These are phyloP conservation scores for Mycteria americana DNA, from an alignment of 2,797 vertebrate species.

Conservation along the genomic window DNA sequence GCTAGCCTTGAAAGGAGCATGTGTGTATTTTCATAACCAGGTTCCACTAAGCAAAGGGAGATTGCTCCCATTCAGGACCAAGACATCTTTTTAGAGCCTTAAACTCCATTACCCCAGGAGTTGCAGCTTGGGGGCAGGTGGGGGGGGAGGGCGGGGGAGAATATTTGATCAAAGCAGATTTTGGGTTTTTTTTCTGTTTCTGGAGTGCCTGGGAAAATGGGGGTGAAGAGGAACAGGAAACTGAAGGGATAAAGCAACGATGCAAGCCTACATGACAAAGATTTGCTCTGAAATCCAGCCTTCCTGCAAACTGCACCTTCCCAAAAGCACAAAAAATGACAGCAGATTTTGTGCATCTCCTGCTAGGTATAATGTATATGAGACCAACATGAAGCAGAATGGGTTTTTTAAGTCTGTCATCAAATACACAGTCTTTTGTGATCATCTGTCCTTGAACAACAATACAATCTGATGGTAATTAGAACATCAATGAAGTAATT, in stretches of 20 bases:
- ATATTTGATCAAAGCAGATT: background rate
- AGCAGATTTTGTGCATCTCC: background rate
- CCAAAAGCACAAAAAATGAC: background rate
- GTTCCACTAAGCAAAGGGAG: background rate
- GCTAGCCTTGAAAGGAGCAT: background rate
- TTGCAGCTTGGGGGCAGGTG: background rate
- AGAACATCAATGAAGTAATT: slow-evolving; percentile 35
- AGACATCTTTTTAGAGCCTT: background rate
- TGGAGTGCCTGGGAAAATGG: background rate
- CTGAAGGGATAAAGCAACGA: background rate
- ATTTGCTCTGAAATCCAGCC: background rate
- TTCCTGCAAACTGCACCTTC: background rate
- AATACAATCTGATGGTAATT: slow-evolving; percentile 9
- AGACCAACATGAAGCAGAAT: background rate
- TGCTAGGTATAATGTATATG: background rate
- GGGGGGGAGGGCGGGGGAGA: accelerated
- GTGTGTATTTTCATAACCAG: background rate
- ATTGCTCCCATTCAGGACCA: background rate
- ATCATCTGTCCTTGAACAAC: slow-evolving; percentile 10
- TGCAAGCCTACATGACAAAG: background rate
- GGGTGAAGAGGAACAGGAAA: background rate
- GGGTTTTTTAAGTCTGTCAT: background rate
- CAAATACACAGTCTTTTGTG: background rate
- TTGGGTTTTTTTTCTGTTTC: background rate
- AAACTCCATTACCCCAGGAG: background rate